Evolutionary conservation across 2,113 vertebrate species (phyloP), one percentile per base, ranked within the genome.

Genomic region (Bambusicola thoracicus): DNA sequence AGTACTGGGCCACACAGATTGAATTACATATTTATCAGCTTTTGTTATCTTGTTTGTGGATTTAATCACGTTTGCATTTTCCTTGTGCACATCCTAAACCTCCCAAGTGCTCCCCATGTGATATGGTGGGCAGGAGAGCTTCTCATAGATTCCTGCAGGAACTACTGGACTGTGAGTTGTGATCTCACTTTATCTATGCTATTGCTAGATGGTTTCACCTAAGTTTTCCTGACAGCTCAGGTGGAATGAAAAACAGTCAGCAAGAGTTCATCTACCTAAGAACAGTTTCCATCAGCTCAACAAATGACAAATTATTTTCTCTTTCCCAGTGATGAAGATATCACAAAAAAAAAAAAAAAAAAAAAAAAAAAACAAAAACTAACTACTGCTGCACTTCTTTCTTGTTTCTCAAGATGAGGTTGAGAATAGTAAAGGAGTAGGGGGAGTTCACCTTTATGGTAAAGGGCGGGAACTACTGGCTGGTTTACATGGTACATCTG

Each of bases 271-370:
- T 89, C 87, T 95, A 76, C 62, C 88, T 90, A 95, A 97, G 92
- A 74, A 81, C 90, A 62, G 67, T 96, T 97, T 93, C 87, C 83
- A 81, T 94, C 93, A 88, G 85, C 94, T 55, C 59, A 77, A 93
- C 91, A 81, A 95, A 94, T 93, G 88, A 97, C 85, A 97, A 97
- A 98, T 91, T 96, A 89, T 89, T 92, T 89, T 96, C 94, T 94
- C 90, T 92, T 85, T 96, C 84, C n/a, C 24, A 63, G 4, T 93
- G 95, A 97, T 88, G 91, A 96, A 74, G 80, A 65, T 80, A 93
- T 93, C 95, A 95, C 40, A 58, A 92, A 97, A 85, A 87, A n/a
- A 73, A 88, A 80, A n/a, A n/a, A n/a, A 88, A 80, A n/a, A n/a
- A n/a, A 58, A 92, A 97, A 85, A 87, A n/a, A 73, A 88, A 80